Evolutionary conservation across 2,797 vertebrate species (phyloP), one percentile per base, ranked within the genome.

Genomic region (Decapterus maruadsi): DNA sequence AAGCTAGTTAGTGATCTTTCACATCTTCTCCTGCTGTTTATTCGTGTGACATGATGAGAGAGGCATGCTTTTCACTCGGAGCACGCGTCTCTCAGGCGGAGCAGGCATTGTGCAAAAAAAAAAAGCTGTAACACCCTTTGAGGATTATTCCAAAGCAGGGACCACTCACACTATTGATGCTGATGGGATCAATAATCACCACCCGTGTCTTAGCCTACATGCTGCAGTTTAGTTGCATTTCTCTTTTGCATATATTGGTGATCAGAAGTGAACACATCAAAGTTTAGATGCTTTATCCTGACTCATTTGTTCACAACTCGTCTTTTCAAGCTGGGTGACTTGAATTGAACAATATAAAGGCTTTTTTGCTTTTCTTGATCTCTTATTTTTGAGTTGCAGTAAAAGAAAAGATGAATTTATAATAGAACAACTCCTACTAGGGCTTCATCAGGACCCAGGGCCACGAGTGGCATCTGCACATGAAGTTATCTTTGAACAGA

Each of bases 1-100:
- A 90, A 83, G 85, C 88, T 85, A 85, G 85, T 90, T 87, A 84
- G 84, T 73, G 78, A 81, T 80, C 79, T 88, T 89, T 89, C 85
- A 86, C 82, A 68, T 85, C 45, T 66, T 73, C 46, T 64, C 62
- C 60, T 68, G 67, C 63, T 75, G 69, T 82, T 82, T 64, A 55
- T 65, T 48, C 31, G 11, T 46, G n/a, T 57, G 78, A 68, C 61
- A 57, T 1, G 29, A 59, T 3, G 40, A 77, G 76, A 77, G 76
- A 68, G 63, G 42, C 42, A 0, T 26, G 66, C 72, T 56, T 80
- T 85, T 78, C 82, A 70, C 63, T 55, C 34, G 0, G 51, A 2
- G 55, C 26, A 42, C 53, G 54, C 20, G 72, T 61, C 29, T 80
- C 72, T 46, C 26, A 26, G 26, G 26, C 26, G 72, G 50, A 58